Conservation (phyloP, 2,797 vertebrate genomes). For the Gephyroberyx darwinii region DNA sequence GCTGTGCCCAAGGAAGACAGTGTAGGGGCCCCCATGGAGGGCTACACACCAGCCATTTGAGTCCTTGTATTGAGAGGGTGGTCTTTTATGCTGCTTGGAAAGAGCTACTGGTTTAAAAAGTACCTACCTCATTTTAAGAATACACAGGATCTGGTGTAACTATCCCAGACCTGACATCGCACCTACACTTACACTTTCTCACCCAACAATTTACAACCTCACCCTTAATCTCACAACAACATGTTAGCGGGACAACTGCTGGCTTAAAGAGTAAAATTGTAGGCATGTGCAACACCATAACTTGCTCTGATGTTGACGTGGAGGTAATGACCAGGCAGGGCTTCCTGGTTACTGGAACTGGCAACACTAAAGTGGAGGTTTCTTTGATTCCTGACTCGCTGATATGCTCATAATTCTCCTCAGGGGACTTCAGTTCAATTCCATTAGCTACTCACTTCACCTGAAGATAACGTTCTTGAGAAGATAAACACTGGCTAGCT, state of each 20-base stretch:
- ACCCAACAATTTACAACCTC: conserved; percentile 39
- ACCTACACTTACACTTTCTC: conserved; percentile 8
- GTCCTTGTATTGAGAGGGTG: too few relatives aligned
- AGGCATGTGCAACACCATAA: not conserved
- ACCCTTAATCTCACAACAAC: conserved; percentile 9
- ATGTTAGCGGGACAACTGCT: not conserved
- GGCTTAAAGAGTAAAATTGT: not conserved
- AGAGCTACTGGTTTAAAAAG: too few relatives aligned
- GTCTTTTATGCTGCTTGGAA: too few relatives aligned
- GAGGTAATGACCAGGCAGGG: not conserved
- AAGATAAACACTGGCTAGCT: conserved; percentile 45
- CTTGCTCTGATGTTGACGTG: not conserved
- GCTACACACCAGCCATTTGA: too few relatives aligned
- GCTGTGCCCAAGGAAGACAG: too few relatives aligned
- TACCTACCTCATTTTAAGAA: too few relatives aligned
- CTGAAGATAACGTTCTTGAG: conserved; percentile 31
- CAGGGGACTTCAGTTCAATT: conserved; percentile 13
- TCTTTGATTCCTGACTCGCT: not conserved
- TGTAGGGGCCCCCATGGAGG: too few relatives aligned
- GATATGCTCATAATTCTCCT: conserved; percentile 16
- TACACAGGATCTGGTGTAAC: too few relatives aligned
- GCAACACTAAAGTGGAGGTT: conserved; percentile 6
- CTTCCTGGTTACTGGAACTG: conserved; percentile 8
- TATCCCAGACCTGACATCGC: conserved; percentile 5
- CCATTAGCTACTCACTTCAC: conserved; percentile 34